Evolutionary conservation across 2,113 vertebrate genomes (phyloP), one percentile per base, ranked within the genome.

Genomic region (Dromas ardeola): DNA sequence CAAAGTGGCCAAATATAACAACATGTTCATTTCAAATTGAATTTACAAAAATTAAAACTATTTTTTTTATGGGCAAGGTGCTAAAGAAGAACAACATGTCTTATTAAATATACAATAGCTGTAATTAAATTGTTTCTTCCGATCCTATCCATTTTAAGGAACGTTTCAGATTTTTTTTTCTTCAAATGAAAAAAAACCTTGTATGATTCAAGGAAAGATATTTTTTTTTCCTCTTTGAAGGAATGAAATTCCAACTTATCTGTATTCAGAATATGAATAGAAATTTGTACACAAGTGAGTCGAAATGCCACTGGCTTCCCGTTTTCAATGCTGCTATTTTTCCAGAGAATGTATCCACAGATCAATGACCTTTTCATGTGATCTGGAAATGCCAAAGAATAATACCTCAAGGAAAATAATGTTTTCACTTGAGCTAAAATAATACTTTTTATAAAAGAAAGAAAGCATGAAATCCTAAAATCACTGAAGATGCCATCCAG

Each of bases 311-410:
- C 42, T 89, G 77, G 45, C 69, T 89, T 95, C 49, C 82, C 6
- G 1, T 63, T 84, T 92, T 71, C 56, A 81, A 9, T 74, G 43
- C 34, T 88, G 63, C 36, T 88, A 32, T 86, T 90, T 90, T 95
- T 81, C 40, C 73, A 92, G 56, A 90, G 38, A 97, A 88, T 32
- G 59, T 52, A 89, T 72, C 73, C 78, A 92, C 69, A 95, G 83
- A 86, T 72, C 87, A 95, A 69, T 84, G 88, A 92, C 30, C 62
- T 81, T 40, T 76, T 81, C 62, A 71, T 79, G 26, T 61, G 27
- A 96, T 93, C 76, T 86, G 70, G 56, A 96, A 97, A 96, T 91
- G 59, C 47, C 93, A 86, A 84, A 94, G 70, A 81, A 81, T 52
- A 93, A 84, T 42, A 79, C 34, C 43, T 53, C 52, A 63, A 53